phyloP scores from a whole-genome alignment of 2,113 vertebrate genomes.

The Phaethon lepturus region DNA sequence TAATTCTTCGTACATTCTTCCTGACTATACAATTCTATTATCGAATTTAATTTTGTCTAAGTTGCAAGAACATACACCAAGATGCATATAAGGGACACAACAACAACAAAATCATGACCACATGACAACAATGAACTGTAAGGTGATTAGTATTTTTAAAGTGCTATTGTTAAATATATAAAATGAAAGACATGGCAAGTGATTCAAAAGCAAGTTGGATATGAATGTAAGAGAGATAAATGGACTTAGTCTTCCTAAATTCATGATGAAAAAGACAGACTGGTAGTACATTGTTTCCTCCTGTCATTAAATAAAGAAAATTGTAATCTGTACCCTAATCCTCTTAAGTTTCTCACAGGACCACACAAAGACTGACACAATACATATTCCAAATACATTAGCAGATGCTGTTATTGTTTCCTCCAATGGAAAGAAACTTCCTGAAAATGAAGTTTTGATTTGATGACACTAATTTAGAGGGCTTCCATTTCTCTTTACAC shows the following conservation, averaged over 20 bases:
- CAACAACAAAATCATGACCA: not conserved
- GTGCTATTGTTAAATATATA: conserved; percentile 6
- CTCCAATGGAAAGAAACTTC: no score
- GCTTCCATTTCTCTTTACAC: not conserved
- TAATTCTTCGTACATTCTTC: not conserved
- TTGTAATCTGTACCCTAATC: conserved; percentile 24
- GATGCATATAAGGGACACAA: not conserved
- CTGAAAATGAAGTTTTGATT: not conserved
- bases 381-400: not conserved
- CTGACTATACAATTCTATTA: not conserved
- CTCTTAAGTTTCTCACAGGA: not conserved
- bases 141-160: conserved; percentile 29
- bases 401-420: not conserved
- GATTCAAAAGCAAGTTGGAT: not conserved
- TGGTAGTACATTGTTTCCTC: not conserved
- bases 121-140: not conserved
- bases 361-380: not conserved
- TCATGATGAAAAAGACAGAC: not conserved
- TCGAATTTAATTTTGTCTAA: not conserved
- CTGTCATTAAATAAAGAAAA: not conserved
- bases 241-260: not conserved
- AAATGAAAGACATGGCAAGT: not conserved
- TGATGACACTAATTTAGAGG: not conserved
- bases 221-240: conserved; percentile 12
- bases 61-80: not conserved